phyloP scores from a whole-genome alignment of 2,113 vertebrate species.

The Triplophysa dalaica region DNA sequence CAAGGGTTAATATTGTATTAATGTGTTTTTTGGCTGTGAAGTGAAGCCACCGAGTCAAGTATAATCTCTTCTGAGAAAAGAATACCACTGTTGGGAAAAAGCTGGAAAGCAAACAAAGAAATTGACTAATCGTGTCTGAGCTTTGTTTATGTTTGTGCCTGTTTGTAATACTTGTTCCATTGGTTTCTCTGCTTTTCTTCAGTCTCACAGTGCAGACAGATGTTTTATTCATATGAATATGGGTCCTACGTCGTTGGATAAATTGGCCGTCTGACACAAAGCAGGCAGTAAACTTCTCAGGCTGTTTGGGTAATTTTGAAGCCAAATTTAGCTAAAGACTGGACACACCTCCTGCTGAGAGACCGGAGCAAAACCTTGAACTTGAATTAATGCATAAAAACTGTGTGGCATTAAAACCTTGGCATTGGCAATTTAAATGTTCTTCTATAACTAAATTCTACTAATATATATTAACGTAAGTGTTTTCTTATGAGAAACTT shows the following conservation, averaged over 20 bases:
- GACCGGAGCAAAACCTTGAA: background rate
- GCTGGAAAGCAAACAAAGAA: conserved; percentile 5
- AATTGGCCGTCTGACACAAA: conserved; percentile 35
- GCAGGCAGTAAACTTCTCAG: conserved; percentile 27
- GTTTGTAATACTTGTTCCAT: conserved; percentile 37
- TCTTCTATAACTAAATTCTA: background rate
- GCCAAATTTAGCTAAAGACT: conserved; percentile 32
- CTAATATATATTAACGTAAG: too few relatives aligned
- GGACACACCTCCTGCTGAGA: conserved; percentile 28
- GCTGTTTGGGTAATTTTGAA: conserved; percentile 22
- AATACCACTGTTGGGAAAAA: conserved; percentile 1
- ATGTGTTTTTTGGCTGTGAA: background rate
- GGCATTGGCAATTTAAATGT: background rate
- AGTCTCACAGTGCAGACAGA: conserved; percentile 57
- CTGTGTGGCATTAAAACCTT: too few relatives aligned
- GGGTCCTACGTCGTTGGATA: conserved; percentile 37
- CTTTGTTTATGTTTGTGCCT: conserved; percentile 43
- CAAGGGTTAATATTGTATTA: background rate
- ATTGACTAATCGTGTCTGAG: conserved; percentile 24
- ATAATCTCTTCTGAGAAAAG: conserved; percentile 12
- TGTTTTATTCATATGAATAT: conserved; percentile 66
- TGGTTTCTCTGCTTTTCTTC: conserved; percentile 45
- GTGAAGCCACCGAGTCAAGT: conserved; percentile 15
- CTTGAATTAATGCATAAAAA: background rate
- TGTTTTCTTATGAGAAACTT: background rate